Conservation (phyloP, 2,797 vertebrate species). For the Leptodactylus fallax region DNA sequence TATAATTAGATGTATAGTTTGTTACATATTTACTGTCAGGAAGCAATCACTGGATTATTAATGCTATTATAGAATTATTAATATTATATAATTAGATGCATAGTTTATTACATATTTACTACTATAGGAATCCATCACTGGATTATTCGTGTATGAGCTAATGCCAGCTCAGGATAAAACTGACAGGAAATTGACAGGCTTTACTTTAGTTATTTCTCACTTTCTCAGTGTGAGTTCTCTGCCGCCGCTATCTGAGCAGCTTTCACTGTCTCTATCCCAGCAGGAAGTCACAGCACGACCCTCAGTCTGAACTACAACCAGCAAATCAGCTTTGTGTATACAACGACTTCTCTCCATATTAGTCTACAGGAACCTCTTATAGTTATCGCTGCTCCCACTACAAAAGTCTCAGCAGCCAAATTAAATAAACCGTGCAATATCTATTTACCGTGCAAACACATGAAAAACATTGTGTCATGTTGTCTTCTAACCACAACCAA, state of each 20-base stretch:
- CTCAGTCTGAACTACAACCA: neutral
- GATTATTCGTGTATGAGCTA: neutral
- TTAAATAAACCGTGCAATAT: no score
- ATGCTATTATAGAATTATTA: no score
- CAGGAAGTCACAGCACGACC: slow-evolving; percentile 4
- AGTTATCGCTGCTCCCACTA: neutral
- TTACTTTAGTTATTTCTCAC: neutral
- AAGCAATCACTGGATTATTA: no score
- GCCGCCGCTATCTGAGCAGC: neutral
- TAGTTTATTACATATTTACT: no score
- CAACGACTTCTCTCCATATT: neutral
- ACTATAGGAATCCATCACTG: no score
- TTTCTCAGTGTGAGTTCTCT: no score
- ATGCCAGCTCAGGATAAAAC: neutral
- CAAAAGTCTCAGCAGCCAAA: neutral
- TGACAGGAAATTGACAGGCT: neutral
- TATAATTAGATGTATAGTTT: no score
- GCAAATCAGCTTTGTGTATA: neutral
- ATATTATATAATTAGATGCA: no score
- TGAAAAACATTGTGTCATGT: no score
- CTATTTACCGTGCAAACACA: no score
- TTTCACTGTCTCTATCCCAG: neutral
- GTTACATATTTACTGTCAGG: no score
- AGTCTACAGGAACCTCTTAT: neutral
- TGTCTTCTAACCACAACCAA: no score